Base-by-base conservation (phyloP, 2,113 vertebrate species). In the Casuarius casuarius region DNA sequence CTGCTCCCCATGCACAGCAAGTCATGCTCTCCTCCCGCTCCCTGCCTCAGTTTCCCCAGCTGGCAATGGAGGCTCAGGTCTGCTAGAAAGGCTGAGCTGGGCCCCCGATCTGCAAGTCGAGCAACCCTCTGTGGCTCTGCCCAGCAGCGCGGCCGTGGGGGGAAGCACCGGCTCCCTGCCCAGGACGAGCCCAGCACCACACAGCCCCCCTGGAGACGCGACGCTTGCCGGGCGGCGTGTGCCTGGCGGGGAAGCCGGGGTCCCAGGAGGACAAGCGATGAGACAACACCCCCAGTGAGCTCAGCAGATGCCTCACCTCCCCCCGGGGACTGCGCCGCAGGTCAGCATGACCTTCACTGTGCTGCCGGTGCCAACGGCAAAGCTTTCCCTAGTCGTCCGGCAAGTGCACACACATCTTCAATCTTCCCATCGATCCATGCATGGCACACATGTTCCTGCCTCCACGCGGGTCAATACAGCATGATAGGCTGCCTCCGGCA, bases 361-460 rank as follows among this genome's bases (percentile, higher is more conserved):
- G 89, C 92, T 96, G 96, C 95, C 72, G 51, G 65, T 92, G 97
- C 96, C 97, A 95, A 94, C 59, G n/a, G 93, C 95, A 95, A 88
- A 96, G 87, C 92, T 91, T 92, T 87, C 87, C 93, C 84, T 62
- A 73, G 93, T 46, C 82, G 94, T 96, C 95, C 95, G 0, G 96
- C 93, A n/a, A 96, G 78, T n/a, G 5, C 95, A 92, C 95, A 88
- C 62, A 21, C 91, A 75, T 94, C 97, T 94, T 97, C 96, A 95
- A 97, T 96, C 96, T 96, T 94, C 85, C 82, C 94, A 97, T 96
- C 94, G 96, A 95, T 97, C 94, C 31, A 94, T 97, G 90, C 96
- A 62, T 96, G 96, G 95, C 91, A 94, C 93, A 96, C 94, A 94
- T 97, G 87, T 93, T 95, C 84, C 93, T 93, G 91, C 96, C 93